Evolutionary conservation across 2,888 invertebrate genomes (phyloP).

Genomic region (Schizaphis graminum): DNA sequence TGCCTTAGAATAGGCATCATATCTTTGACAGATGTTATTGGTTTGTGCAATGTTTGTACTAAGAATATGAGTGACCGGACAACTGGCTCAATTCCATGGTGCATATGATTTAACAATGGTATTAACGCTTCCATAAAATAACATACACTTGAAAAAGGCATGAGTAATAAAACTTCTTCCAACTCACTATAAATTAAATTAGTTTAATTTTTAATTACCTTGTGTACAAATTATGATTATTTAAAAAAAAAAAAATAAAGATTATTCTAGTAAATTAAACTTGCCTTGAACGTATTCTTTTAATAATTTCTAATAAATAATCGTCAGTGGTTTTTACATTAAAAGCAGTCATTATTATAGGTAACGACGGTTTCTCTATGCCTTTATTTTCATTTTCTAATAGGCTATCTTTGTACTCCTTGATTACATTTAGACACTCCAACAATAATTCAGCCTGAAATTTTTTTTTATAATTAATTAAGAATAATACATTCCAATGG

Average conservation of each 20-base stretch:
- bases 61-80: constrained; percentile 78
- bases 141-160: constrained; percentile 82
- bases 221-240: too few species aligned
- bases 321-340: constrained; percentile 81
- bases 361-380: constrained; percentile 75
- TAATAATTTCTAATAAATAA: constrained; percentile 85
- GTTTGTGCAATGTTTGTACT: constrained; percentile 82
- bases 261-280: not conserved
- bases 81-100: constrained; percentile 81
- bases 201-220: not conserved
- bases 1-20: constrained; percentile 78
- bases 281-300: constrained; percentile 83
- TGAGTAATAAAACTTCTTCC: constrained; percentile 87
- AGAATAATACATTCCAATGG: constrained; percentile 36
- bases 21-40: constrained; percentile 81
- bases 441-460: constrained; percentile 86
- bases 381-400: constrained; percentile 71
- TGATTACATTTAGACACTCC: constrained; percentile 88
- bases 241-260: not conserved
- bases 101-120: constrained; percentile 76
- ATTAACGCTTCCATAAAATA: constrained; percentile 83
- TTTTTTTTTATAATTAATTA: constrained; percentile 43
- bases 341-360: constrained; percentile 87
- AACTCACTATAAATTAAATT: constrained; percentile 79
- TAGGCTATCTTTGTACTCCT: constrained; percentile 74